Percentiles rank a stretch among this genome's conserved stretches.
These are phyloP conservation scores for Lycia hirtaria DNA, from an alignment of 2,888 invertebrate genomes.

Conservation along the genomic window DNA sequence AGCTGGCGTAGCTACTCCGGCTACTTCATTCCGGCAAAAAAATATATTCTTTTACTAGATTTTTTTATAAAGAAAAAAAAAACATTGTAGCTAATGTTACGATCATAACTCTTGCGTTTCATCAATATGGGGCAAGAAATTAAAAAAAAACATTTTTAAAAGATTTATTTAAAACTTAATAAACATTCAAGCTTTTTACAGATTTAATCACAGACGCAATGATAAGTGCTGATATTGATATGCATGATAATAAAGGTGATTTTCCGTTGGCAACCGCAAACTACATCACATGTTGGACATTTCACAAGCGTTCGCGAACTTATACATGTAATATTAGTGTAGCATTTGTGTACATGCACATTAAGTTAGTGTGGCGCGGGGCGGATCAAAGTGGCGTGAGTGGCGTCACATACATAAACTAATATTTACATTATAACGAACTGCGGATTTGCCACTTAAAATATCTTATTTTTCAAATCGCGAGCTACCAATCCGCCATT, in stretches of 20 bases:
- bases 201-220: conserved; percentile 40
- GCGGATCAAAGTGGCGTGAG: too few species aligned
- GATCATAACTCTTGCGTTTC: conserved; percentile 46
- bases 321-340: too few species aligned
- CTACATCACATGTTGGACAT: not conserved
- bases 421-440: too few species aligned
- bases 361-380: too few species aligned
- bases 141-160: conserved; percentile 67
- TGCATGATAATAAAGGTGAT: conserved; percentile 30
- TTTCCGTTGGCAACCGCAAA: not conserved
- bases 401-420: too few species aligned
- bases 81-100: conserved; percentile 51
- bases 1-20: too few species aligned
- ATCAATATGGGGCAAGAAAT: conserved; percentile 54
- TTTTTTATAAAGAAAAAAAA: conserved; percentile 54
- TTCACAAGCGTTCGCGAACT: too few species aligned
- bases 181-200: conserved; percentile 38
- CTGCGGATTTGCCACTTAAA: too few species aligned
- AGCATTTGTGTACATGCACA: too few species aligned
- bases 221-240: conserved; percentile 41
- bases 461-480: too few species aligned
- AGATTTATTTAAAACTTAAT: conserved; percentile 62
- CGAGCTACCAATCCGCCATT: too few species aligned
- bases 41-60: conserved; percentile 44
- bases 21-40: conserved; percentile 15